phyloP scores from a whole-genome alignment of 2,888 invertebrate genomes.

The Salticus scenicus region DNA sequence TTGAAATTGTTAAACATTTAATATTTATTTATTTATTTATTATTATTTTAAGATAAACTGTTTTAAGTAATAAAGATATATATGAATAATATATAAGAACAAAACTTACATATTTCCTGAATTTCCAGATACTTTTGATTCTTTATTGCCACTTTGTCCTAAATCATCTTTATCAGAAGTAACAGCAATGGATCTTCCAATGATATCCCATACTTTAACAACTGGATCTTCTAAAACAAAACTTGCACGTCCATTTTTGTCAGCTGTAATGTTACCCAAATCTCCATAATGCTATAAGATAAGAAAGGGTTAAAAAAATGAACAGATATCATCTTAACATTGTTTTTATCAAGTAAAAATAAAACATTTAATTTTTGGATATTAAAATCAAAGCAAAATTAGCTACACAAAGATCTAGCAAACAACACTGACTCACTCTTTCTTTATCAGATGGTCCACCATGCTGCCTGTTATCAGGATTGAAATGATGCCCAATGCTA shows the following conservation, averaged over 20 bases:
- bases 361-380: too few relatives aligned
- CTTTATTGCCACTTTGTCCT: constrained; percentile 78
- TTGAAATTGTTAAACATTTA: too few relatives aligned
- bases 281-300: constrained; percentile 80
- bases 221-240: constrained; percentile 81
- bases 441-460: constrained; percentile 78
- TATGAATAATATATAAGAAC: too few relatives aligned
- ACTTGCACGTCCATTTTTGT: constrained; percentile 81
- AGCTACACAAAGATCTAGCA: too few relatives aligned
- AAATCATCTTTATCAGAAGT: constrained; percentile 81
- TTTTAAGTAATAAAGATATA: too few relatives aligned
- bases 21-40: too few relatives aligned
- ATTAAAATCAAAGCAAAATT: too few relatives aligned
- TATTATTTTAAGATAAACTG: too few relatives aligned
- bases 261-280: constrained; percentile 81
- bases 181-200: constrained; percentile 84
- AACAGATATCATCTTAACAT: too few relatives aligned
- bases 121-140: constrained; percentile 81
- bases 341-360: too few relatives aligned
- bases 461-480: constrained; percentile 78
- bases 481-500: constrained; percentile 81
- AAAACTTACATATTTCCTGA: constrained; percentile 78
- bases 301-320: too few relatives aligned
- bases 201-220: constrained; percentile 80
- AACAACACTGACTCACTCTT: constrained; percentile 77